A percentile compares a stretch with the other conserved stretches of the same genome.
Conservation (phyloP, 2,888 invertebrate species). For the Pollenia labialis region DNA sequence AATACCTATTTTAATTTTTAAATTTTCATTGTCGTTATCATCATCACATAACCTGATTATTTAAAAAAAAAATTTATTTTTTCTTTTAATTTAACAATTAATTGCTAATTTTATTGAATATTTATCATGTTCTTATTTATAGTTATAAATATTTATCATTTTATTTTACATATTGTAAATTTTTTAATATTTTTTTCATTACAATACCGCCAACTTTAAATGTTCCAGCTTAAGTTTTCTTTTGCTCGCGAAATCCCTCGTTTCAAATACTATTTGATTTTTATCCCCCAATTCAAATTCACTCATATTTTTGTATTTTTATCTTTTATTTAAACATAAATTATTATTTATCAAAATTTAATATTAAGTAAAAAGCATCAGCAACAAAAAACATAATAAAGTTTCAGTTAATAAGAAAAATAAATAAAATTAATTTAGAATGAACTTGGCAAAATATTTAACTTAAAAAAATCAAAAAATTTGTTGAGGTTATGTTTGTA, state of each 20-base stretch:
- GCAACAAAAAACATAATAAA: slow-evolving; percentile 63
- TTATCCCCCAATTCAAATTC: not conserved
- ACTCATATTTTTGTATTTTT: not conserved
- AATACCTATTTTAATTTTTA: slow-evolving; percentile 6
- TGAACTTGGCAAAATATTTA: not conserved
- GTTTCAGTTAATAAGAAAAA: slow-evolving; percentile 57
- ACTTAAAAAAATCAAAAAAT: too few relatives aligned
- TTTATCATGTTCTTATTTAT: slow-evolving; percentile 23
- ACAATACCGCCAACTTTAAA: not conserved
- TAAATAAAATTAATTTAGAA: not conserved
- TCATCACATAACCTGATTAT: not conserved
- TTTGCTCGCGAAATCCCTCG: too few relatives aligned
- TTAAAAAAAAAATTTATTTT: not conserved
- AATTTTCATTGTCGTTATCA: not conserved
- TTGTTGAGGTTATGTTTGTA: too few relatives aligned
- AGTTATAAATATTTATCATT: slow-evolving; percentile 35
- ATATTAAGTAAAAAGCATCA: slow-evolving; percentile 55
- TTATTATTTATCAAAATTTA: slow-evolving; percentile 55
- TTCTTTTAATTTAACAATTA: not conserved
- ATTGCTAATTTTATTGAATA: slow-evolving; percentile 20
- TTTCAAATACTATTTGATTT: not conserved
- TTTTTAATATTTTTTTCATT: slow-evolving; percentile 8
- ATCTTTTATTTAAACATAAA: slow-evolving; percentile 33
- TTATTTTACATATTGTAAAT: slow-evolving; percentile 33
- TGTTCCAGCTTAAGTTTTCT: not conserved